Conservation (phyloP, 2,113 vertebrate species). For the Rhipidura dahli region DNA sequence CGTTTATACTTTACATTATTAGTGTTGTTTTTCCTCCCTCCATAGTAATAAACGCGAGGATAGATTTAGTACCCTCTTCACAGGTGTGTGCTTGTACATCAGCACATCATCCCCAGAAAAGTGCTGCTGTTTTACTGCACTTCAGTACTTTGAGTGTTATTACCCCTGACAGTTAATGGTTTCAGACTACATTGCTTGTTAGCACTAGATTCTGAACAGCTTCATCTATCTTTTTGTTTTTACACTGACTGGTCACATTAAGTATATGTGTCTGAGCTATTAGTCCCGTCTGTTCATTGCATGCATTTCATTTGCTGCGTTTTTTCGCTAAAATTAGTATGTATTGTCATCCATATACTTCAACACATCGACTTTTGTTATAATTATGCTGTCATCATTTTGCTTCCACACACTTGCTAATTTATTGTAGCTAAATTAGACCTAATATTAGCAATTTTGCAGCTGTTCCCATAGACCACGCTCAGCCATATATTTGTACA, state of each 20-base stretch:
- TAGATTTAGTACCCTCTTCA: conserved; percentile 76
- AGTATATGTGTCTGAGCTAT: conserved; percentile 80
- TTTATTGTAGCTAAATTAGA: conserved; percentile 85
- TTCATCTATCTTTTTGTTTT: conserved; percentile 84
- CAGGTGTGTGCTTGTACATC: conserved; percentile 77
- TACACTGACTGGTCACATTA: conserved; percentile 82
- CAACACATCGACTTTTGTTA: conserved; percentile 81
- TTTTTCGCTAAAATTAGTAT: conserved; percentile 80
- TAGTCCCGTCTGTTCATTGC: conserved; percentile 77
- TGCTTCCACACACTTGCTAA: conserved; percentile 81
- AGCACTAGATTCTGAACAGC: conserved; percentile 77
- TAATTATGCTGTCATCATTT: conserved; percentile 84
- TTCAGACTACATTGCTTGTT: conserved; percentile 79
- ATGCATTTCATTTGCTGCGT: conserved; percentile 72
- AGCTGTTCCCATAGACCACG: conserved; percentile 79
- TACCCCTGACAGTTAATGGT: conserved; percentile 82
- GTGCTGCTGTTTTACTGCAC: conserved; percentile 70
- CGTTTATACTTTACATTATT: conserved; percentile 85
- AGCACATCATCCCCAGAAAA: conserved; percentile 71
- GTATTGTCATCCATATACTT: conserved; percentile 82
- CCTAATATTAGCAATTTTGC: conserved; percentile 86
- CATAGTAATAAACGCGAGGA: conserved; percentile 74
- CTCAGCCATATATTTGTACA: conserved; percentile 69
- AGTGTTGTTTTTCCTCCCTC: conserved; percentile 80
- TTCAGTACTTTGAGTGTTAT: conserved; percentile 80